Base-by-base conservation (phyloP, 2,113 vertebrate genomes). In the Xiphophorus couchianus region DNA sequence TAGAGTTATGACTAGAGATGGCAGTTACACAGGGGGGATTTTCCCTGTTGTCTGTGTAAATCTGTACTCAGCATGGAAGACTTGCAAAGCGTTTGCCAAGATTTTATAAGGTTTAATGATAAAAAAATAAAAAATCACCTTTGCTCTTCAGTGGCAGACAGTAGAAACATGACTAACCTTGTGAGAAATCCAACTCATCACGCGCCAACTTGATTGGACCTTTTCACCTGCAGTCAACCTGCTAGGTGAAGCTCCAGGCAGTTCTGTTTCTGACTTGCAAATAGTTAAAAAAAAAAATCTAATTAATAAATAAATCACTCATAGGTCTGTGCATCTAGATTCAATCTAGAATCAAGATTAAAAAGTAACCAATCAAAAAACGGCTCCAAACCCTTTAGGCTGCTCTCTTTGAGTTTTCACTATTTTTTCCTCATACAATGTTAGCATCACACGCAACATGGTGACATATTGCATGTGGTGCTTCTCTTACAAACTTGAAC, bases 1-100 rank as follows among this genome's bases (percentile, higher is more conserved):
- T 91, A 90, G 66, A 78, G 84, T 81, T 77, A 87, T 73, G 70
- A 86, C 74, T 3, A 8, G 76, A 83, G 78, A 77, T 62, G 19
- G 84, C 66, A 71, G 76, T 25, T 65, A n/a, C 3, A 19, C n/a
- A 3, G 6, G 69, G 69, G 72, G 79, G 69, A 60, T 71, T 82
- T 82, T 85, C 77, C 73, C 77, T 28, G 27, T 64, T 68, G 15
- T 65, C 13, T 67, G n/a, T 27, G 42, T 87, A 67, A 37, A 70
- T 82, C 15, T 67, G 39, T 73, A 31, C 72, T 73, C 28, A 58
- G 66, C 33, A 10, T 70, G 44, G 68, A 80, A 63, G 27, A 69
- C 28, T 66, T 78, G 66, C 33, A 48, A 37, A 63, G 68, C 11
- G n/a, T 75, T 65, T 66, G 25, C 48, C n/a, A 19, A n/a, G 35